These are phyloP conservation scores for Nasonovia ribisnigri DNA, from an alignment of 2,888 invertebrate species.

Conservation along the genomic window DNA sequence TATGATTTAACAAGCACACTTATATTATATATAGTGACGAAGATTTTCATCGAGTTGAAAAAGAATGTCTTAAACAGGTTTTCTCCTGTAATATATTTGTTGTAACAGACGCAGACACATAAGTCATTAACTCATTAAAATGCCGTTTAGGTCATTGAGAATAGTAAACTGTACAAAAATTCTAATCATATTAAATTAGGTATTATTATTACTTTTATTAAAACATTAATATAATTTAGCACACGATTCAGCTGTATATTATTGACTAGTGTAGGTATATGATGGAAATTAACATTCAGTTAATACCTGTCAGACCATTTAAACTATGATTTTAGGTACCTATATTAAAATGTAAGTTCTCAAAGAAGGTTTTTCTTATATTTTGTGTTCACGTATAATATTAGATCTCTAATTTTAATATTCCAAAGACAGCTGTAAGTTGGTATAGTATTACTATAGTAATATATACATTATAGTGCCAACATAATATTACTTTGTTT, in stretches of 20 bases:
- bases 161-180: too few relatives aligned
- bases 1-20: neutral
- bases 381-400: neutral
- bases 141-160: slow-evolving; percentile 29
- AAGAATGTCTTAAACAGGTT: slow-evolving; percentile 27
- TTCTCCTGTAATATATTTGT: neutral
- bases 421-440: neutral
- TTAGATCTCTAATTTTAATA: too few relatives aligned
- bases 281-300: neutral
- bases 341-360: neutral
- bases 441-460: too few relatives aligned
- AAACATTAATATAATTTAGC: neutral
- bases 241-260: neutral
- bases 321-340: neutral
- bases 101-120: neutral
- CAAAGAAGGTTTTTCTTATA: too few relatives aligned
- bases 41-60: slow-evolving; percentile 32
- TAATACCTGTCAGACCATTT: neutral
- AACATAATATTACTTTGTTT: too few relatives aligned
- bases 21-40: neutral
- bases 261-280: neutral
- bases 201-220: neutral
- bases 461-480: too few relatives aligned
- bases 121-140: slow-evolving; percentile 51
- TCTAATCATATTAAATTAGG: neutral